Base-by-base conservation (phyloP, 2,797 vertebrate genomes). In the Rostrhamus sociabilis region DNA sequence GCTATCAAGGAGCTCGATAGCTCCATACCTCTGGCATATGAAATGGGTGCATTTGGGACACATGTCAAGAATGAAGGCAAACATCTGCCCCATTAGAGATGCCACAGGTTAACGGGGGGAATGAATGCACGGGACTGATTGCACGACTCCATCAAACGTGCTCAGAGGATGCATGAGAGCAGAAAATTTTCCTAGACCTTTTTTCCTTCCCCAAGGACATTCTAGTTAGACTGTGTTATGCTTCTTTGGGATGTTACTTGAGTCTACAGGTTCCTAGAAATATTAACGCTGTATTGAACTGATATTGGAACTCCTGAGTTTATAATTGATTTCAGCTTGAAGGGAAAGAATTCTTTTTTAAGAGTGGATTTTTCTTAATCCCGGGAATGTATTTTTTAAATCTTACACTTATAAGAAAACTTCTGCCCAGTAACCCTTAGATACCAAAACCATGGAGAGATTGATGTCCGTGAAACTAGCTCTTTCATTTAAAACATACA, bases 41-140 rank as follows among this genome's bases (percentile, higher is more conserved):
- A 14, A 85, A 59, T 5, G n/a, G 18, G 20, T 48, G 12, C 25
- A 10, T 92, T 20, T 73, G 45, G 66, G 67, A 79, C 13, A 11
- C 0, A 0, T 0, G 7, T 31, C 26, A 40, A 32, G 45, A 85
- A 29, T 1, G 38, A 68, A 89, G 47, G 40, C 32, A 94, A 81
- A 64, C n/a, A 26, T 26, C 48, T 13, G 3, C 14, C 15, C 36
- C 1, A 0, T 11, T 26, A 60, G 48, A 34, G 45, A 11, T 26
- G 40, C 21, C 26, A 8, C 15, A 13, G 36, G 27, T 29, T 16
- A 58, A 21, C 11, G 3, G 6, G n/a, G 52, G 22, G 23, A 79
- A 16, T 0, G 19, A 20, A 21, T 26, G 31, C 1, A 0, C 0
- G 1, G 29, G 21, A 43, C 17, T 68, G 45, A 12, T 18, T 7